These are phyloP conservation scores for Indicator indicator DNA, from an alignment of 2,113 vertebrate genomes.

Conservation along the genomic window DNA sequence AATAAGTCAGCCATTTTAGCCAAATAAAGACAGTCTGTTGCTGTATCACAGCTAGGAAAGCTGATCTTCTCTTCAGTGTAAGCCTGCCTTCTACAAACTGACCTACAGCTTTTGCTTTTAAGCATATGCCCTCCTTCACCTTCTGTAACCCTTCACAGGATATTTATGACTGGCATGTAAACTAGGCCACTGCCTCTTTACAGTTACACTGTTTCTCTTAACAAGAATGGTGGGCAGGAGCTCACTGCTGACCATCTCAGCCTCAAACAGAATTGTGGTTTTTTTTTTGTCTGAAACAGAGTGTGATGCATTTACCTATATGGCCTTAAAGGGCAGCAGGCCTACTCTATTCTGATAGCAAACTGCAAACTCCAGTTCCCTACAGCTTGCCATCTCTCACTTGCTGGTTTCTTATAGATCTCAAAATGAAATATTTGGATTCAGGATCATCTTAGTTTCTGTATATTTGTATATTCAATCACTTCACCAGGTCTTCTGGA, in stretches of 20 bases:
- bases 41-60: neutral
- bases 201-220: neutral
- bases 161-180: neutral
- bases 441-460: neutral
- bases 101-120: neutral
- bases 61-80: neutral
- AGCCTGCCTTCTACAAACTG: neutral
- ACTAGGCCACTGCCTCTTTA: neutral
- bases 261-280: neutral
- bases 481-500: neutral
- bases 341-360: neutral
- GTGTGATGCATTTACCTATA: rapidly evolving
- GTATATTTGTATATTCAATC: neutral
- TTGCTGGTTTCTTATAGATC: neutral
- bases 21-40: neutral
- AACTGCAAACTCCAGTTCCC: neutral
- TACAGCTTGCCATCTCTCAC: neutral
- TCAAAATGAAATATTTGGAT: neutral
- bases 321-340: neutral
- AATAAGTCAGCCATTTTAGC: neutral
- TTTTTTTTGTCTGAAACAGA: neutral
- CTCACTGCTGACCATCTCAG: neutral
- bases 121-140: neutral
- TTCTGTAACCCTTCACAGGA: neutral
- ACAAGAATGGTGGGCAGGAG: neutral